These are phyloP conservation scores for Tetheella fluctuosa DNA, from an alignment of 2,888 invertebrate genomes.

Conservation along the genomic window DNA sequence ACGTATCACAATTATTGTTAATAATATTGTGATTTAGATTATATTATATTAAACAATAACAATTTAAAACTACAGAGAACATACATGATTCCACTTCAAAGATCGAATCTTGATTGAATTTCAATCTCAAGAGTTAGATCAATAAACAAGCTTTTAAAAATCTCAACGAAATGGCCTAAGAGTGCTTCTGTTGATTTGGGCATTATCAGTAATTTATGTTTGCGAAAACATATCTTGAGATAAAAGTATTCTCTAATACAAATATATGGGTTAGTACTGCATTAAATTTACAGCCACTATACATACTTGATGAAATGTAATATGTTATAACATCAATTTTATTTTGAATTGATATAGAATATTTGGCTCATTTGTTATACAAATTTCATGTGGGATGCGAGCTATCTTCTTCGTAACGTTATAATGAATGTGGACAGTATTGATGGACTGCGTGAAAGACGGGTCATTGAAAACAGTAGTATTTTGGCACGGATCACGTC, in stretches of 20 bases:
- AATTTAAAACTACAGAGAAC: neutral
- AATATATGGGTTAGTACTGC: slow-evolving; percentile 6
- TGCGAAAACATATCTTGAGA: slow-evolving; percentile 26
- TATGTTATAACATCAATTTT: slow-evolving; percentile 5
- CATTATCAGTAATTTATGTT: slow-evolving; percentile 26
- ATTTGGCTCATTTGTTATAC: slow-evolving; percentile 3
- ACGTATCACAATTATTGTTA: neutral
- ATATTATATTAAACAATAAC: neutral
- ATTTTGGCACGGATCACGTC: slow-evolving; percentile 64
- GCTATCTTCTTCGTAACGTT: neutral
- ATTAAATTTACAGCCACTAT: slow-evolving; percentile 7
- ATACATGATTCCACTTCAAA: neutral
- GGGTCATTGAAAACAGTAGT: slow-evolving; percentile 53
- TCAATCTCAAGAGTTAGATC: slow-evolving; percentile 19
- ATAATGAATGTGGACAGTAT: neutral
- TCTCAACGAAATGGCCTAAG: slow-evolving; percentile 15
- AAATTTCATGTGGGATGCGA: neutral
- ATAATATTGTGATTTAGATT: neutral
- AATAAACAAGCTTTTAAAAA: slow-evolving; percentile 19
- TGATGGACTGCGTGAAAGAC: slow-evolving; percentile 25
- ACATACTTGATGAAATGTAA: neutral
- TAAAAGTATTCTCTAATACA: slow-evolving; percentile 18
- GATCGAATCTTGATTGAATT: slow-evolving; percentile 1
- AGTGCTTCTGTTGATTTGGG: slow-evolving; percentile 28
- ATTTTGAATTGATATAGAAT: slow-evolving; percentile 1